Conservation (phyloP, 2,888 invertebrate species). For the Sinhomidia bicolor region DNA sequence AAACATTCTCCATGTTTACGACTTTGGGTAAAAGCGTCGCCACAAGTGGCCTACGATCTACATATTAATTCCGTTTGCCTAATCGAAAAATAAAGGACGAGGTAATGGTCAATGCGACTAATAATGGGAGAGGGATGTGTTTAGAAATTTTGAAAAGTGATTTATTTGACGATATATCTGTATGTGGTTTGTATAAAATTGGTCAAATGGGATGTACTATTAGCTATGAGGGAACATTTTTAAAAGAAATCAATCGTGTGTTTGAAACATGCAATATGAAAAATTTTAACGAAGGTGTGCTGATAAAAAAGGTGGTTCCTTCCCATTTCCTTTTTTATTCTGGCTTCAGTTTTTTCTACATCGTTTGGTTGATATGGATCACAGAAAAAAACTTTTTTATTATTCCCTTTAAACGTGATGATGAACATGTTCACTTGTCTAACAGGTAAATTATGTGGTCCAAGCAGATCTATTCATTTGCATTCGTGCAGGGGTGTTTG, state of each 20-base stretch:
- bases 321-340: constrained; percentile 50
- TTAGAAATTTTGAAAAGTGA: constrained; percentile 36
- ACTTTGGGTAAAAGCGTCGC: too few relatives aligned
- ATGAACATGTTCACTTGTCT: constrained; percentile 32
- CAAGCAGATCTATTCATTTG: constrained; percentile 32
- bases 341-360: background rate
- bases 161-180: constrained; percentile 13
- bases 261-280: background rate
- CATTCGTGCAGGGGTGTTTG: constrained; percentile 46
- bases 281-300: background rate
- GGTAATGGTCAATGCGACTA: constrained; percentile 24
- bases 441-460: constrained; percentile 38
- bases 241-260: constrained; percentile 18
- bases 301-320: constrained; percentile 42
- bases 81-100: constrained; percentile 36
- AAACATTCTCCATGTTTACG: too few relatives aligned
- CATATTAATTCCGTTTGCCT: background rate
- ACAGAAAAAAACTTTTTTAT: background rate
- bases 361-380: constrained; percentile 4
- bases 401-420: constrained; percentile 3
- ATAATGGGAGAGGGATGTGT: background rate
- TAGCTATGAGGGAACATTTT: background rate
- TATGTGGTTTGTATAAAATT: background rate
- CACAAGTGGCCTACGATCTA: too few relatives aligned
- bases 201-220: constrained; percentile 17